Percentiles rank a stretch among this genome's conserved stretches.
Evolutionary conservation across 1,140 invertebrate genomes (phyloP).

Genomic region (Papilio polyxenes): DNA sequence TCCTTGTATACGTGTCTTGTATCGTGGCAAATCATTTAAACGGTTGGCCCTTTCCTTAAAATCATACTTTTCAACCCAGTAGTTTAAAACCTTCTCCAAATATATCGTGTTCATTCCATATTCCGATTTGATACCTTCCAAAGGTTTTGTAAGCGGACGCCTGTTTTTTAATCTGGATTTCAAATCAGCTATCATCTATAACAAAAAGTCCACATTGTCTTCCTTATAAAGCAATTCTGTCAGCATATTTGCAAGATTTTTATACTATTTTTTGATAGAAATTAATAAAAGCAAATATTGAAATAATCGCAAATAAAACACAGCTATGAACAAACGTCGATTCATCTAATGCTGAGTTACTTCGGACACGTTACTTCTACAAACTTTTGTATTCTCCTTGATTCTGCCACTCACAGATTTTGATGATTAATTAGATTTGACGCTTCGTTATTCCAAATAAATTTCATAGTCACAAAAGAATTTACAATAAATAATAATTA

Average conservation of each 20-base stretch:
- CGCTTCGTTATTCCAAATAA: neutral
- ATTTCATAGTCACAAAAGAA: neutral
- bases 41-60: conserved; percentile 85
- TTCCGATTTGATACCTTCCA: conserved; percentile 86
- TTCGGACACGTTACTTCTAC: no score
- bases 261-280: no score
- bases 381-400: no score
- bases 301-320: no score
- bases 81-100: conserved; percentile 84
- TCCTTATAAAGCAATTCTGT: no score
- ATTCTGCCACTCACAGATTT: no score
- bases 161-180: conserved; percentile 82
- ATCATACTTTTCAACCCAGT: conserved; percentile 89
- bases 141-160: conserved; percentile 81
- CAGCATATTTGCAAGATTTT: no score
- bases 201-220: conserved; percentile 36
- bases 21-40: conserved; percentile 88
- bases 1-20: conserved; percentile 86
- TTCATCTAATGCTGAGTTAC: no score
- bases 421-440: no score
- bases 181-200: conserved; percentile 84
- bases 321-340: no score
- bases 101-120: conserved; percentile 90
- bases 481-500: conserved; percentile 47
- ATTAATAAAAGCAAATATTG: no score